Evolutionary conservation across 2,797 vertebrate species (phyloP), one percentile per base, ranked within the genome.

Genomic region (Cynopterus sphinx): DNA sequence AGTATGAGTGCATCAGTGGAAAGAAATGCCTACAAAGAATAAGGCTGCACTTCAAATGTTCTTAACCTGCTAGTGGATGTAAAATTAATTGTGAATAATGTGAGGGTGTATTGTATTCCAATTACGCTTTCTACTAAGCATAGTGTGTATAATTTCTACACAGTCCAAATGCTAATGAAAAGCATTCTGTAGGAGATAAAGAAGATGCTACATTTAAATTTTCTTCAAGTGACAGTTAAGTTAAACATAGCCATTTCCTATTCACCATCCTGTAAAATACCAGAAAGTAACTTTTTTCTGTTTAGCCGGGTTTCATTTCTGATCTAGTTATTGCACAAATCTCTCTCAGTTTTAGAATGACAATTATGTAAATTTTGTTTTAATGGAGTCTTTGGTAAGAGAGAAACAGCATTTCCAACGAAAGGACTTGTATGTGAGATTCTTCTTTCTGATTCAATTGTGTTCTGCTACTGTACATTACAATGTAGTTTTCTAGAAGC

Each of bases 21-120:
- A 96, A 96, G 55, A 97, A 97, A 97, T 81, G 88, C 39, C 92
- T 91, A 74, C 71, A 92, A 61, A 95, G 75, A 84, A 93, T 75
- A 88, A 90, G 85, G 95, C 4, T 43, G 55, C 24, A 59, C 36
- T 97, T 96, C 79, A 97, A 87, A 97, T 84, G 81, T 59, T 87
- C 67, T 96, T 89, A 95, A 92, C 87, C 74, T 87, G 82, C 43
- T 91, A 87, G 77, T 31, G 22, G 57, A 77, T 67, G 74, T 85
- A 90, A 93, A 84, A 85, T 81, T 86, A 96, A 68, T 59, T 33
- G 31, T 67, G 43, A 92, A 73, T 95, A 81, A 85, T 70, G 46
- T 82, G 36, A 87, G 67, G 43, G 74, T 57, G 9, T 11, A 86
- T 6, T 55, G 5, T 26, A 77, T 94, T 87, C 97, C 51, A 81